Evolutionary conservation across 2,888 invertebrate species (phyloP), one percentile per base, ranked within the genome.

Genomic region (Troides aeacus): DNA sequence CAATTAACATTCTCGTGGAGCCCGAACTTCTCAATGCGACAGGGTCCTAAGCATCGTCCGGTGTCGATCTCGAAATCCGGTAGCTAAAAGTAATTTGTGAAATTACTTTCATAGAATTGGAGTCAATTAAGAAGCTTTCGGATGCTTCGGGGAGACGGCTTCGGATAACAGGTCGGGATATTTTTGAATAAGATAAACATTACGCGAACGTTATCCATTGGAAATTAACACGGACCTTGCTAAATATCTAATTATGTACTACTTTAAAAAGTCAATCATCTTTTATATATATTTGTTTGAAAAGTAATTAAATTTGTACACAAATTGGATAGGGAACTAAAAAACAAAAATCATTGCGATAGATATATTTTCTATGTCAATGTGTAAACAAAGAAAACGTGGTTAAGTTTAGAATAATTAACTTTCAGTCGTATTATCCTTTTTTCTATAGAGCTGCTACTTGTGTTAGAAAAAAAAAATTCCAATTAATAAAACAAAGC

Each of bases 41-140:
- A 90, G 64, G 69, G 90, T 87, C 75, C 72, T 71, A 84, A 78
- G 65, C 74, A 75, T 77, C 76, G 79, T 80, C 80, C 80, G 80
- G 84, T 83, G 86, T 84, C 81, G 86, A 87, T 89, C 86, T 86
- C 74, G 79, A 87, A 91, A 84, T 89, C 88, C 92, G 84, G 93
- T 93, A 92, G 93, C 92, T 80, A 79, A 86, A 88, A 90, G 89
- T 89, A 93, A 93, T 93, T 93, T 91, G 93, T 92, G 92, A 93
- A 93, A 93, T 92, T 92, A 90, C 88, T 84, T 92, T 92, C 92
- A 88, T 84, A 90, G 93, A 92, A 93, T 89, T 84, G 87, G 84
- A 86, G 84, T 87, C 89, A 91, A 91, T 92, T 92, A 92, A 90
- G 83, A 82, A 76, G 71, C 75, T 75, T 74, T 76, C 75, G 72